phyloP scores from a whole-genome alignment of 1,140 invertebrate species.

The Argopecten irradians region DNA sequence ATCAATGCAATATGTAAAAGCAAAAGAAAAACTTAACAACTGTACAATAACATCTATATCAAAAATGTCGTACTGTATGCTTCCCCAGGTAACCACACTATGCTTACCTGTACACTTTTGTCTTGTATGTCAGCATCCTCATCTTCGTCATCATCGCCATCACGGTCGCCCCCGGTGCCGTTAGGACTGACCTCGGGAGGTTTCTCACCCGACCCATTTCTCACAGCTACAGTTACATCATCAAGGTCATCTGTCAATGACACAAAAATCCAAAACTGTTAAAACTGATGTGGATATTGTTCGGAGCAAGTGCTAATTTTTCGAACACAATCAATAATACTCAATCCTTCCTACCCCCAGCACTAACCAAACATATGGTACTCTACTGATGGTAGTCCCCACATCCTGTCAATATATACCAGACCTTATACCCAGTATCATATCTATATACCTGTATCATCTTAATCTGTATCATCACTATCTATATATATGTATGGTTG shows the following conservation, averaged over 20 bases:
- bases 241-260: constrained; percentile 33
- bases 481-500: background rate
- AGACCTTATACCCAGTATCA: background rate
- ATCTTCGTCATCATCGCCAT: background rate
- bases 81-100: background rate
- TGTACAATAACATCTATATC: background rate
- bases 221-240: background rate
- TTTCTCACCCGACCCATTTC: background rate
- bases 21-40: no score
- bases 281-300: background rate
- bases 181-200: background rate
- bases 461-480: background rate
- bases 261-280: background rate
- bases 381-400: background rate
- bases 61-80: background rate
- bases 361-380: background rate
- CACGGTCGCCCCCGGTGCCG: background rate
- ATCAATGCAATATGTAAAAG: background rate
- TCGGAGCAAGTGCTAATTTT: no score
- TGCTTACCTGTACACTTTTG: constrained; percentile 30
- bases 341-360: no score
- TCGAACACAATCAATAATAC: background rate
- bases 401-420: background rate
- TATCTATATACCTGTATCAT: background rate
- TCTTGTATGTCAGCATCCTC: constrained; percentile 32